Evolutionary conservation across 2,888 invertebrate genomes (phyloP).

Genomic region (Cantharis rufa): DNA sequence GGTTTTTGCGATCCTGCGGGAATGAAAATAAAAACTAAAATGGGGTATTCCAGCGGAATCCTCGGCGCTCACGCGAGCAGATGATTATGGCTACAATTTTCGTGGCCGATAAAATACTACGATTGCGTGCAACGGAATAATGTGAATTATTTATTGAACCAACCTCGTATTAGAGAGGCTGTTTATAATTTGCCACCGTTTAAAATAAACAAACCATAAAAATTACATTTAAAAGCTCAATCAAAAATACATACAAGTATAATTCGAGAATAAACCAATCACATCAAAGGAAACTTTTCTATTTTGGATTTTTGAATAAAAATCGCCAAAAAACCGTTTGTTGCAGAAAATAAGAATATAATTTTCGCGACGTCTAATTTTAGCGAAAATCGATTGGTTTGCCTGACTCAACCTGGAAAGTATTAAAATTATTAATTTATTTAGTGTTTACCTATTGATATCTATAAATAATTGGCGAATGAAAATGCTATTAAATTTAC

Average conservation of each 20-base stretch:
- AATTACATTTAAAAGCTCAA: constrained; percentile 1
- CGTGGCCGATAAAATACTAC: background rate
- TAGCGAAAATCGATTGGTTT: background rate
- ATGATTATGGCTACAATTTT: background rate
- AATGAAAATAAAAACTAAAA: background rate
- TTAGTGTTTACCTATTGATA: background rate
- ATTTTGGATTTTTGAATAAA: background rate
- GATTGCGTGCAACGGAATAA: background rate
- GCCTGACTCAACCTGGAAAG: background rate
- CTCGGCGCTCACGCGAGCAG: background rate
- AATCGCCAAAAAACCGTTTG: background rate
- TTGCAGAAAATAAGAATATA: background rate
- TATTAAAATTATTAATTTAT: background rate
- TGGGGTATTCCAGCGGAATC: background rate
- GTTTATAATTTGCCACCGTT: constrained; percentile 10
- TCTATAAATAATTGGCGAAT: background rate
- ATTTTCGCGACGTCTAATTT: background rate
- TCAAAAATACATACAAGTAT: background rate
- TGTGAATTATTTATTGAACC: background rate
- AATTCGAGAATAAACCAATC: background rate
- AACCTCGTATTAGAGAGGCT: background rate
- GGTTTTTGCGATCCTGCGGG: background rate
- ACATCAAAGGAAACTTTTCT: background rate
- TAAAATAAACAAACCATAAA: constrained; percentile 18
- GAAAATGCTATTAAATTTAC: background rate